Percentiles rank a stretch among this genome's conserved stretches.
Conservation (phyloP, 1,140 invertebrate genomes). For the Drosophila orosa region DNA sequence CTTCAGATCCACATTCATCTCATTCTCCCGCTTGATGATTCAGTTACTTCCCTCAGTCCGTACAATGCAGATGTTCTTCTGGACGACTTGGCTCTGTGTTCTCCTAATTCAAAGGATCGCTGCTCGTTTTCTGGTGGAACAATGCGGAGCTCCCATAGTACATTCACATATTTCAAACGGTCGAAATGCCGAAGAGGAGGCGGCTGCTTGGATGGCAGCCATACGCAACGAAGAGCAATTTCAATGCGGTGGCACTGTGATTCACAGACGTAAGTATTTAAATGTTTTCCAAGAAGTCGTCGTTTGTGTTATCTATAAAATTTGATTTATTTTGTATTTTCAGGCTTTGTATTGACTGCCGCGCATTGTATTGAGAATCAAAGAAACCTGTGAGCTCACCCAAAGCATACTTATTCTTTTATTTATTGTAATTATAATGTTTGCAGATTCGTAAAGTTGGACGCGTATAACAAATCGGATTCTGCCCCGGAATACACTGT, state of each 20-base stretch:
- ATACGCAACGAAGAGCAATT: neutral
- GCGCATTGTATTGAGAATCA: conserved; percentile 2
- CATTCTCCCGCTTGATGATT: neutral
- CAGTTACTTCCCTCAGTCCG: neutral
- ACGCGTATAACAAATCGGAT: neutral
- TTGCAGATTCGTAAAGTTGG: conserved; percentile 5
- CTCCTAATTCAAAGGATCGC: neutral
- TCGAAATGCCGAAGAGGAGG: fast-evolving
- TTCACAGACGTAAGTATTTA: conserved; percentile 11
- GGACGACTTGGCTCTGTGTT: neutral
- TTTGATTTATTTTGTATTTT: neutral
- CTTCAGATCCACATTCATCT: too few species aligned
- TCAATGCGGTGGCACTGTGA: conserved; percentile 13
- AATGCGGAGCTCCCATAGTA: neutral
- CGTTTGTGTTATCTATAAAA: too few species aligned
- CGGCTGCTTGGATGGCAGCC: conserved; percentile 8
- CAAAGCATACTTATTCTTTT: neutral
- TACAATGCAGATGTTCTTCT: conserved; percentile 2
- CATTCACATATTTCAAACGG: neutral
- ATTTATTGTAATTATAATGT: neutral
- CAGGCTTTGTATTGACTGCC: conserved; percentile 25
- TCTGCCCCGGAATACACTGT: neutral
- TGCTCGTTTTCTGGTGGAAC: neutral
- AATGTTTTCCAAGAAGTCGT: neutral
- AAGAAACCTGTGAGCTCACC: neutral